These are phyloP conservation scores for Lampropteryx suffumata DNA, from an alignment of 2,888 invertebrate species.

Conservation along the genomic window DNA sequence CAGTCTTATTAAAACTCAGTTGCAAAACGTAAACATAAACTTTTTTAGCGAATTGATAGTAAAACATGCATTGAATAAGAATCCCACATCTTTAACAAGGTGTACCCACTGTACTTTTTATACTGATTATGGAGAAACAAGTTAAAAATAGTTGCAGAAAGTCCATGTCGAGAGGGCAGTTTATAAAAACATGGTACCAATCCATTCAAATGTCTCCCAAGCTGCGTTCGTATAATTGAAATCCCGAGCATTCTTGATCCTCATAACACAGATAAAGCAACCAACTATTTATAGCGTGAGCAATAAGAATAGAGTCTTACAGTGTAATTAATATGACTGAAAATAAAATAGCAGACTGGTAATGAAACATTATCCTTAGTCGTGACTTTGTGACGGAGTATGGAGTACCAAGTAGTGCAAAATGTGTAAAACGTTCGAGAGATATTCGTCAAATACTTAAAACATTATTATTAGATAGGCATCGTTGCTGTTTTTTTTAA, in stretches of 20 bases:
- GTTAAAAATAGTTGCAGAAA: constrained; percentile 61
- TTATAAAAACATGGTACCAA: constrained; percentile 50
- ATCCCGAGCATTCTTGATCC: constrained; percentile 43
- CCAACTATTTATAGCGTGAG: constrained; percentile 45
- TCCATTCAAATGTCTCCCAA: constrained; percentile 63
- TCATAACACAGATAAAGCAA: constrained; percentile 44
- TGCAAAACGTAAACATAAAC: constrained; percentile 17
- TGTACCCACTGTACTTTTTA: constrained; percentile 34
- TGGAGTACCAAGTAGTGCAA: constrained; percentile 32
- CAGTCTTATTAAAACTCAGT: constrained; percentile 1
- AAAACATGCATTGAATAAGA: constrained; percentile 43
- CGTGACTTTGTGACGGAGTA: constrained; percentile 38
- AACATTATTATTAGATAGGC: too few relatives aligned
- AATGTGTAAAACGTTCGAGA: too few relatives aligned
- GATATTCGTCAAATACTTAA: too few relatives aligned
- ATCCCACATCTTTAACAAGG: constrained; percentile 40
- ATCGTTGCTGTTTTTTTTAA: too few relatives aligned
- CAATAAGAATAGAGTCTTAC: constrained; percentile 50
- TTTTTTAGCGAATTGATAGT: constrained; percentile 30
- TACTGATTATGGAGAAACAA: constrained; percentile 49
- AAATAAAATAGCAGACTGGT: constrained; percentile 50
- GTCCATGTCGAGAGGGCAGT: constrained; percentile 48
- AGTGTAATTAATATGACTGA: constrained; percentile 56
- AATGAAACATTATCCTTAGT: constrained; percentile 55
- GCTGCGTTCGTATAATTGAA: constrained; percentile 54